Evolutionary conservation across 2,113 vertebrate genomes (phyloP).

Genomic region (Peromyscus maniculatus): DNA sequence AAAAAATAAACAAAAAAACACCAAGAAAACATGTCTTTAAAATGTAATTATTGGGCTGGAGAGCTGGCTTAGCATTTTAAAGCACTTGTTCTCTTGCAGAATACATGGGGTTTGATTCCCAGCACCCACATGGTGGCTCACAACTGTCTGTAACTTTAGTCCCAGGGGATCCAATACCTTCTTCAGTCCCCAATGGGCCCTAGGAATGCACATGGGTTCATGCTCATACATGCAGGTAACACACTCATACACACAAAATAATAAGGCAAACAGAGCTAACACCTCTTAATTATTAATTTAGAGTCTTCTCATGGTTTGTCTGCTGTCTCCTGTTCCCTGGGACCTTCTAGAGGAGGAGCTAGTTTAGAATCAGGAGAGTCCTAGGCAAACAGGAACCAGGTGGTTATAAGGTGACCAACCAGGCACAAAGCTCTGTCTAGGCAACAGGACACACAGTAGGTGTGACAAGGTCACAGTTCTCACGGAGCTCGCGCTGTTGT

Average conservation of each 20-base stretch:
- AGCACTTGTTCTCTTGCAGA: not conserved
- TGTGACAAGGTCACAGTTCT: not conserved
- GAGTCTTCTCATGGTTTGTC: not conserved
- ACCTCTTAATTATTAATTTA: not conserved
- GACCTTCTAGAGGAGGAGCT: accelerated
- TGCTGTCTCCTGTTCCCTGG: not conserved
- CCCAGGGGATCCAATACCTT: not conserved
- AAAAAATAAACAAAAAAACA: not conserved
- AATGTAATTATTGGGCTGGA: not conserved
- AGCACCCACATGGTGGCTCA: not conserved
- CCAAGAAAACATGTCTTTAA: not conserved
- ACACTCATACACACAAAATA: not conserved
- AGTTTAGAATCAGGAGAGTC: not conserved
- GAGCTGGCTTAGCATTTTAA: not conserved
- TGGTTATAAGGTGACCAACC: not conserved
- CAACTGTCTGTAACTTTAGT: not conserved
- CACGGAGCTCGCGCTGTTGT: accelerated
- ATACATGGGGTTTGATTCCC: not conserved
- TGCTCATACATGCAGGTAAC: not conserved
- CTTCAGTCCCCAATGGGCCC: not conserved
- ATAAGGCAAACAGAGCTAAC: not conserved
- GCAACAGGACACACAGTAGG: not conserved
- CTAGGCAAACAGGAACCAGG: accelerated
- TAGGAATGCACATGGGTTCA: not conserved
- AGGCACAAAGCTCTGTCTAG: not conserved